These are phyloP conservation scores for Acestrorhynchus altus DNA, from an alignment of 2,797 vertebrate species.

Conservation along the genomic window DNA sequence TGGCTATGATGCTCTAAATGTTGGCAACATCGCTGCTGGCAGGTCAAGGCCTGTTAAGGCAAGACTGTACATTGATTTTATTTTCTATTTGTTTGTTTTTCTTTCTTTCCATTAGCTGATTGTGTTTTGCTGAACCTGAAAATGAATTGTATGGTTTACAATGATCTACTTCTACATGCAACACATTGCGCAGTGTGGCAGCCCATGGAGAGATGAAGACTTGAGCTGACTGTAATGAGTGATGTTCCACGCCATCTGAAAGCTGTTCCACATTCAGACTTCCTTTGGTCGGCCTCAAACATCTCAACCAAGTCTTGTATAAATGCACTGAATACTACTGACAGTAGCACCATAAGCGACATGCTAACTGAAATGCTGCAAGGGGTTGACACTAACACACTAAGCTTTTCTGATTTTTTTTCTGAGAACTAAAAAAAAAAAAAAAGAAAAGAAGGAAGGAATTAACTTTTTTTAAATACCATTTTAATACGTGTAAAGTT, in stretches of 20 bases:
- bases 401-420: slow-evolving; percentile 53
- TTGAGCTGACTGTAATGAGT: slow-evolving; percentile 44
- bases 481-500: slow-evolving; percentile 78
- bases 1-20: slow-evolving; percentile 54
- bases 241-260: slow-evolving; percentile 66
- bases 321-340: slow-evolving; percentile 35
- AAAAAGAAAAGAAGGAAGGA: slow-evolving; percentile 9
- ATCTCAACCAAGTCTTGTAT: slow-evolving; percentile 39
- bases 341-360: slow-evolving; percentile 34
- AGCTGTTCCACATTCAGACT: slow-evolving; percentile 61
- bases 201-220: slow-evolving; percentile 34
- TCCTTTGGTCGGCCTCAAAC: slow-evolving; percentile 50
- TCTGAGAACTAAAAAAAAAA: slow-evolving; percentile 28
- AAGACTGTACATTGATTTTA: slow-evolving; percentile 71
- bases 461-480: slow-evolving; percentile 65
- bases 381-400: slow-evolving; percentile 59
- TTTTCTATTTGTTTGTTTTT: slow-evolving; percentile 57
- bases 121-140: slow-evolving; percentile 58
- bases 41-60: slow-evolving; percentile 64
- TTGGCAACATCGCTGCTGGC: slow-evolving; percentile 61
- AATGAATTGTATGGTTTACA: slow-evolving; percentile 55
- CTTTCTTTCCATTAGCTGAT: slow-evolving; percentile 48
- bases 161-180: slow-evolving; percentile 66
- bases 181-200: slow-evolving; percentile 61
- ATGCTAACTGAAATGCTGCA: slow-evolving; percentile 15